Percentiles rank a stretch among this genome's conserved stretches.
Evolutionary conservation across 2,113 vertebrate species (phyloP).

Genomic region (Aspiorhynchus laticeps): DNA sequence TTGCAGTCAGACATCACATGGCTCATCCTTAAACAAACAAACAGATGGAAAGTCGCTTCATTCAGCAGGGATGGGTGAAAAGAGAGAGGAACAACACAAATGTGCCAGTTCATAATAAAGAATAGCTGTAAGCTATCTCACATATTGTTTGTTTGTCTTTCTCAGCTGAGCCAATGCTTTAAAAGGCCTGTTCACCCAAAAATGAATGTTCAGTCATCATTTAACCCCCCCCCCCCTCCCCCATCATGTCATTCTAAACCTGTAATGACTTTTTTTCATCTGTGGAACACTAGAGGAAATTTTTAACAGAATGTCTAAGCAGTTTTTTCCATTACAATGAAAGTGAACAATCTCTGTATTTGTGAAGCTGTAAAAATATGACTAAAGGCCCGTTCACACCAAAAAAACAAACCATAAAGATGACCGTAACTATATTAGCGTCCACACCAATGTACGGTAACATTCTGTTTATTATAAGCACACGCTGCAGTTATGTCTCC

Average conservation of each 20-base stretch:
- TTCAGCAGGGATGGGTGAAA: background rate
- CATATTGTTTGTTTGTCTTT: background rate
- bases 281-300: background rate
- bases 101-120: background rate
- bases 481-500: background rate
- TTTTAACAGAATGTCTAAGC: background rate
- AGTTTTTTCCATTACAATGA: background rate
- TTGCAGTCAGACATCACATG: background rate
- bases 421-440: background rate
- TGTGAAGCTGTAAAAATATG: background rate
- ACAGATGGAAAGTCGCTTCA: background rate
- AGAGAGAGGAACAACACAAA: background rate
- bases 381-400: background rate
- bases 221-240: too few relatives aligned
- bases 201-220: background rate
- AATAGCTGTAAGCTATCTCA: background rate
- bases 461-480: background rate
- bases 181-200: background rate
- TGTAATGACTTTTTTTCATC: background rate
- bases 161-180: background rate
- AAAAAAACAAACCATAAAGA: background rate
- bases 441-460: background rate
- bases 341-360: background rate
- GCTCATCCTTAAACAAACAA: slow-evolving; percentile 15
- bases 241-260: background rate